phyloP scores from a whole-genome alignment of 2,888 invertebrate species.

The Synergus gifuensis region DNA sequence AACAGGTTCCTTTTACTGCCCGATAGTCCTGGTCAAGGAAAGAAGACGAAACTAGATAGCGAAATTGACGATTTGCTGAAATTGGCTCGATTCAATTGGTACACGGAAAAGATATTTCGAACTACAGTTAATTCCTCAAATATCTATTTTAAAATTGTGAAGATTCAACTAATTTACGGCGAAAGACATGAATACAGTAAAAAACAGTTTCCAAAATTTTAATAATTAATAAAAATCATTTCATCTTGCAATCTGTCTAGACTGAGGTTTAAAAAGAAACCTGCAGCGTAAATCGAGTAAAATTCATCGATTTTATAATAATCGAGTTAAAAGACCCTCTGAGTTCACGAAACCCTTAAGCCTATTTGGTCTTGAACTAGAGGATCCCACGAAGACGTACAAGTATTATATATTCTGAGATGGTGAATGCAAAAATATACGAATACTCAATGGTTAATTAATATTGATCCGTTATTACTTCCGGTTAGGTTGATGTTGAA shows the following conservation, averaged over 20 bases:
- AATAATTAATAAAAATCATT: neutral
- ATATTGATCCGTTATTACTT: constrained; percentile 17
- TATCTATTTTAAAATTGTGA: neutral
- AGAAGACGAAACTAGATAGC: neutral
- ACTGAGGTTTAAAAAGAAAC: constrained; percentile 18
- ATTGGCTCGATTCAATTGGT: constrained; percentile 21
- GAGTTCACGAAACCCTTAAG: constrained; percentile 19
- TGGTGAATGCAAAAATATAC: constrained; percentile 15
- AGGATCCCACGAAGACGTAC: constrained; percentile 11
- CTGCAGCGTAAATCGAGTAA: neutral
- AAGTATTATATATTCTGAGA: constrained; percentile 1
- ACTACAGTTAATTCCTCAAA: neutral
- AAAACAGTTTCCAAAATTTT: neutral
- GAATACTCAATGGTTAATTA: constrained; percentile 14
- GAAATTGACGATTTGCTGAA: neutral
- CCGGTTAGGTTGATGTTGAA: neutral
- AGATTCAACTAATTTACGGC: accelerated
- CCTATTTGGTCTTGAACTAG: constrained; percentile 39
- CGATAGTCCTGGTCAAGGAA: constrained; percentile 5
- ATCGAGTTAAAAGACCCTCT: constrained; percentile 32
- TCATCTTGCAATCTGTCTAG: constrained; percentile 11
- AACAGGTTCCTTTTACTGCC: constrained; percentile 16
- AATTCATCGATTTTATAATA: constrained; percentile 22
- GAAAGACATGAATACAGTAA: no score
- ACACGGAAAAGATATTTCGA: neutral